Evolutionary conservation across 2,797 vertebrate genomes (phyloP).

Genomic region (Malacoraja senta): DNA sequence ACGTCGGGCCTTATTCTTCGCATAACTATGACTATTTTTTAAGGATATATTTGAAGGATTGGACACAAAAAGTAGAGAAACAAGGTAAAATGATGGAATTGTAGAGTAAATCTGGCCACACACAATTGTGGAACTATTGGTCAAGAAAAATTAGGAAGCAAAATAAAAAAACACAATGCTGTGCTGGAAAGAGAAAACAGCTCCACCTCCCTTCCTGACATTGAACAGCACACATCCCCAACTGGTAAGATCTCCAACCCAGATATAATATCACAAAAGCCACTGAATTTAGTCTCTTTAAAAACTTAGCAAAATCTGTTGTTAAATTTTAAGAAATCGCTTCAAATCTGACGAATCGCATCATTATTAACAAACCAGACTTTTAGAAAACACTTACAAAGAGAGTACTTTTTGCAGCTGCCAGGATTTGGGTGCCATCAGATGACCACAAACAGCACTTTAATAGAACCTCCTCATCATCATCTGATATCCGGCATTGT

Average conservation of each 20-base stretch:
- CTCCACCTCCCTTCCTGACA: neutral
- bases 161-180: neutral
- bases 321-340: neutral
- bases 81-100: too few species aligned
- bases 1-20: too few species aligned
- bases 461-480: constrained; percentile 63
- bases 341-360: constrained; percentile 37
- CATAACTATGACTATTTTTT: neutral
- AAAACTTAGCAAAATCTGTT: too few species aligned
- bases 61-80: neutral
- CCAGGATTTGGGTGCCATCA: constrained; percentile 67
- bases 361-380: neutral
- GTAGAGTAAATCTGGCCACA: neutral
- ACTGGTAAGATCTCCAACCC: neutral
- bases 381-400: constrained; percentile 66
- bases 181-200: neutral
- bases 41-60: neutral
- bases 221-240: neutral
- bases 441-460: constrained; percentile 87
- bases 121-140: neutral
- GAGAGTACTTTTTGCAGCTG: constrained; percentile 71
- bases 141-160: neutral
- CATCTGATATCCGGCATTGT: constrained; percentile 61
- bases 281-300: neutral
- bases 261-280: neutral